Conservation (phyloP, 2,888 invertebrate species). For the Lycia hirtaria region DNA sequence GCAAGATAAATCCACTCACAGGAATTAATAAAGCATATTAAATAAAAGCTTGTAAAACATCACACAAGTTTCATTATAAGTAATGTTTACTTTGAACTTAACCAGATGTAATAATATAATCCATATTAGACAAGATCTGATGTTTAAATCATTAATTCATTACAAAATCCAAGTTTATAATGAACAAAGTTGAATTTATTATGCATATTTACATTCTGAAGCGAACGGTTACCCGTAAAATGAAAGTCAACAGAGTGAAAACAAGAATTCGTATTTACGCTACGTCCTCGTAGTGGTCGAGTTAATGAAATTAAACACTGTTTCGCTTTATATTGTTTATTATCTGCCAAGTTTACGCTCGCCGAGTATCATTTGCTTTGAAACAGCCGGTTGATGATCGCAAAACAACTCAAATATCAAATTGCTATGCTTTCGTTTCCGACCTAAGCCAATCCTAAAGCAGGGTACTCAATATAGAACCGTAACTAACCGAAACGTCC, state of each 20-base stretch:
- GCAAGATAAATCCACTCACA: too few species aligned
- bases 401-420: conserved; percentile 32
- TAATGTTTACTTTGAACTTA: not conserved
- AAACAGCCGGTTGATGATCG: conserved; percentile 22
- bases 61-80: too few species aligned
- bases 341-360: conserved; percentile 26
- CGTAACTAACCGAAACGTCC: too few species aligned
- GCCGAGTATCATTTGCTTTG: conserved; percentile 28
- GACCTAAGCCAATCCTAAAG: not conserved
- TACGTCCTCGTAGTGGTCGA: conserved; percentile 27
- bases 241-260: conserved; percentile 38
- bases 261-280: conserved; percentile 31
- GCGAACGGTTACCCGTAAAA: conserved; percentile 31
- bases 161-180: conserved; percentile 19
- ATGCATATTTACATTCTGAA: conserved; percentile 28
- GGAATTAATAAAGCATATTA: too few species aligned
- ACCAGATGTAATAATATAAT: not conserved
- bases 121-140: not conserved
- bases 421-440: conserved; percentile 17
- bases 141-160: conserved; percentile 14
- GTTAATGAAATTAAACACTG: conserved; percentile 38
- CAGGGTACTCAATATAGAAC: too few species aligned
- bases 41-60: too few species aligned
- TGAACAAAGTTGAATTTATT: conserved; percentile 20
- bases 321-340: conserved; percentile 34